A percentile compares a stretch with the other conserved stretches of the same genome.
Evolutionary conservation across 2,113 vertebrate genomes (phyloP).

Genomic region (Oriolus oriolus): DNA sequence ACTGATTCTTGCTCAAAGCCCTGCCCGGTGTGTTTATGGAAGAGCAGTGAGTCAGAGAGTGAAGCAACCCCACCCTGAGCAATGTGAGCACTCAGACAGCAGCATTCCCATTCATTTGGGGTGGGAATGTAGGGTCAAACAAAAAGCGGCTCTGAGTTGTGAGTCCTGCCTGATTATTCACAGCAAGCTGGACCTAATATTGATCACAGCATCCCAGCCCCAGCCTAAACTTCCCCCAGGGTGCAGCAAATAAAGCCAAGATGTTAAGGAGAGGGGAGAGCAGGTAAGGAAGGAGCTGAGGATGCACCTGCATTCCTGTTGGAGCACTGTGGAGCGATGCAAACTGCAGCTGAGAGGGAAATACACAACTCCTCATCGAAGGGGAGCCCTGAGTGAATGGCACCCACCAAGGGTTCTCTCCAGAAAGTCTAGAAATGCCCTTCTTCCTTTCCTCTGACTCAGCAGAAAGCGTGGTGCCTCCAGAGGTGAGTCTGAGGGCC

Average conservation of each 20-base stretch:
- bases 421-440: not conserved
- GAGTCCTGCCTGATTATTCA: fast-evolving
- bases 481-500: not conserved
- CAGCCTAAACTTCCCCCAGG: not conserved
- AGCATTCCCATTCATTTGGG: not conserved
- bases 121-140: not conserved
- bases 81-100: not conserved
- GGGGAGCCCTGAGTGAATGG: not conserved
- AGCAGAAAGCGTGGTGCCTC: fast-evolving
- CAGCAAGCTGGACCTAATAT: not conserved
- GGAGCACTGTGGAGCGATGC: not conserved
- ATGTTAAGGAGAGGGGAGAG: not conserved
- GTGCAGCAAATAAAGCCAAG: not conserved
- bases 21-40: not conserved
- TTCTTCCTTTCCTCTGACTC: not conserved
- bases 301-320: not conserved
- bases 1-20: not conserved
- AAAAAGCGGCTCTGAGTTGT: not conserved
- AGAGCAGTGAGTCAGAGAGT: not conserved
- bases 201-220: not conserved
- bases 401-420: fast-evolving
- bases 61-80: not conserved
- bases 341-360: not conserved
- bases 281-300: not conserved
- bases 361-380: fast-evolving